Conservation (phyloP, 2,113 vertebrate species). For the Odobenus rosmarus region DNA sequence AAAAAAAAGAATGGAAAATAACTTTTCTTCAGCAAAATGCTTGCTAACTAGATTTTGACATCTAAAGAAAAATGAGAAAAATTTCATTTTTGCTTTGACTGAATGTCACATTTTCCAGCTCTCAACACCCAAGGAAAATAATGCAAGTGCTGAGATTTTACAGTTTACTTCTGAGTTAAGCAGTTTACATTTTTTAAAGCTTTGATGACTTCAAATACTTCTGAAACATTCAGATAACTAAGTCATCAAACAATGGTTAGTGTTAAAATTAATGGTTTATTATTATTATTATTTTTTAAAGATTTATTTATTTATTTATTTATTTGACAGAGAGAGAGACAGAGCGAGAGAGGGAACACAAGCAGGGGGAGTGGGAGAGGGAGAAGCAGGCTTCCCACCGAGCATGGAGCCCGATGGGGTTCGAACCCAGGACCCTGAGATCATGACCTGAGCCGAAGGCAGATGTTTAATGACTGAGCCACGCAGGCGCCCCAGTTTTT, state of each 20-base stretch:
- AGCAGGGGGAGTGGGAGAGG: too few species aligned
- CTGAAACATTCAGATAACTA: slow-evolving; percentile 31
- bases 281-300: not conserved
- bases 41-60: slow-evolving; percentile 52
- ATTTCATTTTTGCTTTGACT: slow-evolving; percentile 14
- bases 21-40: slow-evolving; percentile 41
- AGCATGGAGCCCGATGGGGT: too few species aligned
- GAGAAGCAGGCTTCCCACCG: too few species aligned
- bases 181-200: not conserved
- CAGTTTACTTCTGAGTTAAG: not conserved
- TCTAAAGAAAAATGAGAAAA: slow-evolving; percentile 12
- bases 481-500: too few species aligned
- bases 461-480: too few species aligned
- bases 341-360: too few species aligned
- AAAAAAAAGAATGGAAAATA: not conserved
- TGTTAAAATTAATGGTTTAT: slow-evolving; percentile 52
- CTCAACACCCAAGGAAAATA: slow-evolving; percentile 9
- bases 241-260: slow-evolving; percentile 35
- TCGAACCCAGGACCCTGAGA: too few species aligned
- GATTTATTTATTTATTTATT: not conserved
- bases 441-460: too few species aligned
- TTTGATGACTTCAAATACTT: slow-evolving; percentile 35
- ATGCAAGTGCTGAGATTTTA: not conserved
- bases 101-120: not conserved
- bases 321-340: not conserved